A percentile compares a stretch with the other conserved stretches of the same genome.
Conservation (phyloP, 37 sponge, comb jelly and placozoan genomes). For the Agelas oroides region DNA sequence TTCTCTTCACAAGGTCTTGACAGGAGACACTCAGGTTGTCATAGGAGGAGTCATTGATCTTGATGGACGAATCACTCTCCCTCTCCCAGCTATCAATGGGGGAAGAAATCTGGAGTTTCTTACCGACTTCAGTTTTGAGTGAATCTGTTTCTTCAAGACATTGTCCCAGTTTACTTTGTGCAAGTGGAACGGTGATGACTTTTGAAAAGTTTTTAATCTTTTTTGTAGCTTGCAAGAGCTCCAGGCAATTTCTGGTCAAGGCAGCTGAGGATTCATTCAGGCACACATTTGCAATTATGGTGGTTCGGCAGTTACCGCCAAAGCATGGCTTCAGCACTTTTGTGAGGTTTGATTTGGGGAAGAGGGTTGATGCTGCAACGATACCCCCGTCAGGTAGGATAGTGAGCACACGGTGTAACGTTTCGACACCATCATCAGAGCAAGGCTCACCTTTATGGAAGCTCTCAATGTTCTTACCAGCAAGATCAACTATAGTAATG, state of each 20-base stretch:
- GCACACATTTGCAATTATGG: conserved; percentile 26
- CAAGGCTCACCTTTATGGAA: neutral
- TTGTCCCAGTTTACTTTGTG: neutral
- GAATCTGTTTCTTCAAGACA: neutral
- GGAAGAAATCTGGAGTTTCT: conserved; percentile 1
- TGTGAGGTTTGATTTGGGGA: conserved; percentile 43
- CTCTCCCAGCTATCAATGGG: neutral
- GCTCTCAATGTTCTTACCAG: conserved; percentile 47
- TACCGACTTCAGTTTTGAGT: neutral
- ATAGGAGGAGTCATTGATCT: conserved; percentile 5
- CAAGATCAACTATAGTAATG: conserved; percentile 52
- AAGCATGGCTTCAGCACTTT: conserved; percentile 57
- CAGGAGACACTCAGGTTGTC: conserved; percentile 29
- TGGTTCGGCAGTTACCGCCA: conserved; percentile 39
- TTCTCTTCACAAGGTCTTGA: conserved; percentile 5
- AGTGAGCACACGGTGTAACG: conserved; percentile 25
- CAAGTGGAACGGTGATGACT: neutral
- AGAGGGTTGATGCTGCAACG: conserved; percentile 2
- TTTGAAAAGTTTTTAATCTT: conserved; percentile 4
- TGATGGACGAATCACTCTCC: neutral
- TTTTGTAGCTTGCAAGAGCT: neutral
- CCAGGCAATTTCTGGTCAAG: conserved; percentile 16
- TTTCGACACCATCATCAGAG: conserved; percentile 31
- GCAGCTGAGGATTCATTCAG: conserved; percentile 4
- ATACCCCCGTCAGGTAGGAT: neutral